These are phyloP conservation scores for Heliconius hermathena DNA, from an alignment of 1,140 invertebrate species.

Conservation along the genomic window DNA sequence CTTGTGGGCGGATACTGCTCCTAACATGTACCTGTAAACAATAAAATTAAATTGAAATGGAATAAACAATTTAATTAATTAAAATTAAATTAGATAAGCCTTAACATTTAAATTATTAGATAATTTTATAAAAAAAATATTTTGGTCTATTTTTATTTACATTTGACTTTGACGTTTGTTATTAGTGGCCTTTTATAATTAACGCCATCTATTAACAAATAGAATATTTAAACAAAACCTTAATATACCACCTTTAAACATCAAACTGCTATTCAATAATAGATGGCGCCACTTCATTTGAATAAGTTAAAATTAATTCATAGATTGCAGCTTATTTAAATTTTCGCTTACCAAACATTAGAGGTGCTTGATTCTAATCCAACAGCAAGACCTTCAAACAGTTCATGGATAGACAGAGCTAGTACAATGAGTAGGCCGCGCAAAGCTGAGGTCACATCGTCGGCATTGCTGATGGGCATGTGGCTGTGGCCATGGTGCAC, in stretches of 20 bases:
- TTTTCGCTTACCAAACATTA: conserved; percentile 85
- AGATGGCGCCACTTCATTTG: conserved; percentile 22
- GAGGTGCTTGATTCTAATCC: conserved; percentile 88
- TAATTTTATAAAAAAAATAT: too few species aligned
- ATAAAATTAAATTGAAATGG: neutral
- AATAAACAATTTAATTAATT: neutral
- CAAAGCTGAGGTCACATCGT: conserved; percentile 85
- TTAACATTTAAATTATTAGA: neutral
- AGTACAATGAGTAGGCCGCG: conserved; percentile 90
- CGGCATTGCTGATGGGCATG: conserved; percentile 73
- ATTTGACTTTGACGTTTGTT: neutral
- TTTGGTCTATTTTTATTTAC: too few species aligned
- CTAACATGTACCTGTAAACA: conserved; percentile 86
- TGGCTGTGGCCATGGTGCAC: conserved; percentile 72
- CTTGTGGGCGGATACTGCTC: conserved; percentile 94
- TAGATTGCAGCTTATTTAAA: neutral
- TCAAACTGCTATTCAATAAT: conserved; percentile 9
- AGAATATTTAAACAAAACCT: neutral
- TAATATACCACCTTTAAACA: neutral
- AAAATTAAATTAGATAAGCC: too few species aligned
- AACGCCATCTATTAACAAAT: neutral
- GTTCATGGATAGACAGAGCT: conserved; percentile 94
- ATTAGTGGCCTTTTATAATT: too few species aligned
- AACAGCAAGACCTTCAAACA: conserved; percentile 95
- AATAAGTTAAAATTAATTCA: neutral